Evolutionary conservation across 2,888 invertebrate genomes (phyloP).

Genomic region (Amphipoea lucens): DNA sequence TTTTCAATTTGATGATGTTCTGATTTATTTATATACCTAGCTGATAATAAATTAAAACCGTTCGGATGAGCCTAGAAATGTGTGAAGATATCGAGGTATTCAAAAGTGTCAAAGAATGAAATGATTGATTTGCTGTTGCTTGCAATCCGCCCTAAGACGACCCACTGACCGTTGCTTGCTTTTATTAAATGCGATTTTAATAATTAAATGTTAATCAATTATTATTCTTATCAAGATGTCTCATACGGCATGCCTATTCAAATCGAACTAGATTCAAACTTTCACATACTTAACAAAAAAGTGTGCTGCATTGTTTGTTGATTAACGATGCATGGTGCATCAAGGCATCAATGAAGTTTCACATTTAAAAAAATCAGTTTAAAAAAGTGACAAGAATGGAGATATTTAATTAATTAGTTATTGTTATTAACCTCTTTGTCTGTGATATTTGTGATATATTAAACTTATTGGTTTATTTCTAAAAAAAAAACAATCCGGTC

Average conservation of each 20-base stretch:
- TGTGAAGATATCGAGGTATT: background rate
- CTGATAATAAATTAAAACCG: background rate
- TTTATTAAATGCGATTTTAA: background rate
- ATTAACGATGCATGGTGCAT: conserved; percentile 68
- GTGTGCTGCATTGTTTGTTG: conserved; percentile 80
- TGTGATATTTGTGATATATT: background rate
- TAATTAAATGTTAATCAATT: conserved; percentile 39
- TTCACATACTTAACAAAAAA: conserved; percentile 82
- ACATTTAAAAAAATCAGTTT: conserved; percentile 54
- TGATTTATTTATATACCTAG: background rate
- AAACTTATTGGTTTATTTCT: conserved; percentile 25
- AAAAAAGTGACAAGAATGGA: conserved; percentile 10
- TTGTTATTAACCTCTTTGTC: background rate
- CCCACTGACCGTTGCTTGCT: background rate
- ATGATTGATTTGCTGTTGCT: background rate
- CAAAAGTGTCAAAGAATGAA: background rate
- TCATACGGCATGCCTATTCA: conserved; percentile 73
- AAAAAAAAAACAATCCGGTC: conserved; percentile 55
- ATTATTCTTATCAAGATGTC: conserved; percentile 67
- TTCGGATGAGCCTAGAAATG: background rate
- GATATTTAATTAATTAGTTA: background rate
- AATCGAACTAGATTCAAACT: conserved; percentile 80
- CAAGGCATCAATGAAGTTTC: conserved; percentile 62
- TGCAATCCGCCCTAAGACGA: too few species aligned
- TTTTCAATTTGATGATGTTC: background rate